Conservation (phyloP, 2,797 vertebrate species). For the Oceanodroma leucorhoa region DNA sequence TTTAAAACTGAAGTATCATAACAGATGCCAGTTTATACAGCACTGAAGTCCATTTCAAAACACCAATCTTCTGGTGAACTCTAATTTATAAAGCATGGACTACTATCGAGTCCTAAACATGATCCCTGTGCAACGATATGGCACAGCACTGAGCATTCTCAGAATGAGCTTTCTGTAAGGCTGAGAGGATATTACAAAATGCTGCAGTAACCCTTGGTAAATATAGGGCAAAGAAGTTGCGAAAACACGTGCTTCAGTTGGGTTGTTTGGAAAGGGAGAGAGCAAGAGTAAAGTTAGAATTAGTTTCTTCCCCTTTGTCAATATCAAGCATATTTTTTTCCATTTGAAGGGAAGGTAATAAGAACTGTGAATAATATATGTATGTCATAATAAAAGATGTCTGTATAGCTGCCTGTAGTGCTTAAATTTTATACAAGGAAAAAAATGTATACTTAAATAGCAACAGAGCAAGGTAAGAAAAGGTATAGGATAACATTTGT, state of each 20-base stretch:
- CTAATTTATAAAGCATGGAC: background rate
- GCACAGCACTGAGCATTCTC: background rate
- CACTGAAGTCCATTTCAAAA: background rate
- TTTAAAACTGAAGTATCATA: background rate
- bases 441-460: background rate
- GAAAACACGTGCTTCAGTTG: background rate
- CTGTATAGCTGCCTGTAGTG: background rate
- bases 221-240: background rate
- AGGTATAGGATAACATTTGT: background rate
- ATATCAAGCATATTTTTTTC: background rate
- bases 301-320: background rate
- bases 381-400: background rate
- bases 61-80: background rate
- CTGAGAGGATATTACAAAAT: background rate
- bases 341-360: background rate
- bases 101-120: background rate
- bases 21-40: background rate
- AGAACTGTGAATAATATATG: background rate
- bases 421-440: background rate
- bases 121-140: fast-evolving
- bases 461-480: background rate
- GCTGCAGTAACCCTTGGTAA: background rate
- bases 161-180: background rate
- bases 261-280: background rate
- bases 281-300: background rate